These are phyloP conservation scores for Martes martes DNA, from an alignment of 2,113 vertebrate genomes.

Conservation along the genomic window DNA sequence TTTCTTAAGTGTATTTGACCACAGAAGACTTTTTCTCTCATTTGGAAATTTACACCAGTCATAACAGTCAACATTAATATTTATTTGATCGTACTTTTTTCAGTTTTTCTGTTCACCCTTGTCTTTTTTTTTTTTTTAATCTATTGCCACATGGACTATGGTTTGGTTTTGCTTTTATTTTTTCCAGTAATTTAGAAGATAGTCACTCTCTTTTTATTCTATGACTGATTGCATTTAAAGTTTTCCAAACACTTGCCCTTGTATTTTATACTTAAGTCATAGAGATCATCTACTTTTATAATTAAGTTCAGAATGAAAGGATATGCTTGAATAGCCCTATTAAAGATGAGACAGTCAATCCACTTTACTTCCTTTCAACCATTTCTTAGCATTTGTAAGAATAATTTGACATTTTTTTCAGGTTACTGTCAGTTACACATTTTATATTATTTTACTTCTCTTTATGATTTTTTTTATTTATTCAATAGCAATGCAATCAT, in stretches of 20 bases:
- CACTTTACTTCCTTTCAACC: background rate
- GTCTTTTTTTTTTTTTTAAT: background rate
- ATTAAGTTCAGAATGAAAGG: background rate
- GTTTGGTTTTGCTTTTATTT: background rate
- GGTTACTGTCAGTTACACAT: background rate
- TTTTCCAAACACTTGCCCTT: background rate
- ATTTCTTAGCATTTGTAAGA: background rate
- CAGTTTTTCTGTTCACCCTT: background rate
- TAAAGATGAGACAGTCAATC: background rate
- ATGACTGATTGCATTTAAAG: background rate
- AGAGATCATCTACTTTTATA: background rate
- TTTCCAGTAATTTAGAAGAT: background rate
- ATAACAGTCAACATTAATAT: background rate
- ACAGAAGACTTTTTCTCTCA: background rate
- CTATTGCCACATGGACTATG: background rate
- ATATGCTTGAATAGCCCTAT: background rate
- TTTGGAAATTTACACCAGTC: constrained; percentile 7
- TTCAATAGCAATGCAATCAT: background rate
- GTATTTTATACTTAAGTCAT: background rate
- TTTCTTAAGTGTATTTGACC: background rate
- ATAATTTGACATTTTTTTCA: background rate
- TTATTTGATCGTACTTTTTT: background rate
- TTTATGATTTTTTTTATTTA: background rate
- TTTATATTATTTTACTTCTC: background rate
- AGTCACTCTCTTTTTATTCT: background rate